phyloP scores from a whole-genome alignment of 2,797 vertebrate species.

The Acanthiza pusilla region DNA sequence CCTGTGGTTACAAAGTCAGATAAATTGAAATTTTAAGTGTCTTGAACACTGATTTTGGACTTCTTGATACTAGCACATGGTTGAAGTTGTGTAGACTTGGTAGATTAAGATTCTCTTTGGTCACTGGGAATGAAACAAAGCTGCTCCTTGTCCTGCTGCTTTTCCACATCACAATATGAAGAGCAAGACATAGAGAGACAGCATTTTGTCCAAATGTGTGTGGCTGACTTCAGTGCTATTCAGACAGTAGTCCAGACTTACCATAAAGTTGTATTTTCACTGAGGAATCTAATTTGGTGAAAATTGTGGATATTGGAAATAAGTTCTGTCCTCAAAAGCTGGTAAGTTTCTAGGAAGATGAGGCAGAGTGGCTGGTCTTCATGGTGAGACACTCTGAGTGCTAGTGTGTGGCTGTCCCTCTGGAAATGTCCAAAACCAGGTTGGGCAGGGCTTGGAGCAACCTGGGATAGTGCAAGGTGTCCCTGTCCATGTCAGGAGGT shows the following conservation, averaged over 20 bases:
- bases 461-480: background rate
- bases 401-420: background rate
- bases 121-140: background rate
- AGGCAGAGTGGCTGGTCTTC: background rate
- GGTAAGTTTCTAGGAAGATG: background rate
- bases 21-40: background rate
- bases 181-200: background rate
- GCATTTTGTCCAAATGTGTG: rapidly evolving
- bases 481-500: background rate
- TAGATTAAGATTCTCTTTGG: background rate
- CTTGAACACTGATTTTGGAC: background rate
- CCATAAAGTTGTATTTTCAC: background rate
- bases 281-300: background rate
- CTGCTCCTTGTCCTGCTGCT: background rate
- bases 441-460: background rate
- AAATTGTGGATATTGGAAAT: background rate
- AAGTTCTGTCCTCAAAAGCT: background rate
- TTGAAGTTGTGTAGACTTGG: background rate
- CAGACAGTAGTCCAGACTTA: background rate
- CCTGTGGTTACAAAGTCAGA: background rate
- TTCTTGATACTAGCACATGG: background rate
- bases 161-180: background rate
- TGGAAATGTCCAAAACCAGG: background rate
- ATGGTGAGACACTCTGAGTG: background rate
- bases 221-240: background rate